These are phyloP conservation scores for Tetragonula carbonaria DNA, from an alignment of 2,888 invertebrate species.

Conservation along the genomic window DNA sequence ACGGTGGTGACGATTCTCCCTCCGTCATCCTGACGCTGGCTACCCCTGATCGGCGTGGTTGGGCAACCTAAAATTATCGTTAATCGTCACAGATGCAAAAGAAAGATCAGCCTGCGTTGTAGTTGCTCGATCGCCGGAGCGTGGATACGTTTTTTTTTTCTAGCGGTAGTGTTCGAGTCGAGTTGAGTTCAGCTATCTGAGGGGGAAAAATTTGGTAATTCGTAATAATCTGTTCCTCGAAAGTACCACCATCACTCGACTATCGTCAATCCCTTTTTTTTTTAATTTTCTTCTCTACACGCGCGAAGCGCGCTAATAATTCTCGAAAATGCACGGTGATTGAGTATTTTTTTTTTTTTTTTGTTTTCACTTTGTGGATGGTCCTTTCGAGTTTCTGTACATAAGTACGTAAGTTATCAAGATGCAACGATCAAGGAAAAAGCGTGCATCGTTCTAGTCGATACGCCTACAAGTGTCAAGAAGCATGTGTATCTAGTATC, in stretches of 20 bases:
- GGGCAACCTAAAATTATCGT: slow-evolving; percentile 86
- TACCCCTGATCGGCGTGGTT: slow-evolving; percentile 85
- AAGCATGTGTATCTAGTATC: slow-evolving; percentile 52
- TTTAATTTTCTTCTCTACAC: not conserved
- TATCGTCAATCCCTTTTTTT: too few relatives aligned
- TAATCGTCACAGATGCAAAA: slow-evolving; percentile 65
- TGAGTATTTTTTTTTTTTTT: too few relatives aligned
- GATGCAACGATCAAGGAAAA: slow-evolving; percentile 49
- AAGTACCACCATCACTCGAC: slow-evolving; percentile 1
- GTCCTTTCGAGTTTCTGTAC: slow-evolving; percentile 11
- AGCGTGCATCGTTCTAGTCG: slow-evolving; percentile 56
- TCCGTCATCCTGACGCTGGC: slow-evolving; percentile 76
- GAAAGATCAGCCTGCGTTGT: slow-evolving; percentile 20
- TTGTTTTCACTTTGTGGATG: not conserved
- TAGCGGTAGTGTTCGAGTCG: slow-evolving; percentile 45
- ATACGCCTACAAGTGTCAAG: slow-evolving; percentile 40
- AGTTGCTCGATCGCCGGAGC: slow-evolving; percentile 41
- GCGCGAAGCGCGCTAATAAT: not conserved
- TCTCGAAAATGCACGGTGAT: not conserved
- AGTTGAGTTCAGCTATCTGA: slow-evolving; percentile 23
- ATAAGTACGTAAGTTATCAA: not conserved
- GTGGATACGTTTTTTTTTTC: slow-evolving; percentile 36
- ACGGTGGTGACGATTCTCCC: slow-evolving; percentile 85
- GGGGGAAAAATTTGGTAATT: slow-evolving; percentile 16
- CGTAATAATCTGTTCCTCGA: not conserved